Conservation (phyloP, 2,888 invertebrate genomes). For the Drosophila anomelani region DNA sequence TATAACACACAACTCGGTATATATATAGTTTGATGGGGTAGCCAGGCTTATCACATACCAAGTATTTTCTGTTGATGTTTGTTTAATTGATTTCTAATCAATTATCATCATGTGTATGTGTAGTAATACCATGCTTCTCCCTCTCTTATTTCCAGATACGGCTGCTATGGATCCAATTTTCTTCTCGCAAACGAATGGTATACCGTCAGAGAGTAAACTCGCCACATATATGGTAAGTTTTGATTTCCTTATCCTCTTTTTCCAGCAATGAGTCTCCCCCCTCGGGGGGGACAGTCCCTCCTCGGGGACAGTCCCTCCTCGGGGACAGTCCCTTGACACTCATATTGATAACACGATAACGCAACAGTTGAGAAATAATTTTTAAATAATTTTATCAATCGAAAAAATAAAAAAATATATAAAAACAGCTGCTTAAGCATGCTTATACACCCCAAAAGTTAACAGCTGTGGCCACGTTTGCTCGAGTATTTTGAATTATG, state of each 20-base stretch:
- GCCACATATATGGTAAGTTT: conserved; percentile 92
- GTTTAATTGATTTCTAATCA: conserved; percentile 78
- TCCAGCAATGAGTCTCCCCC: conserved; percentile 3
- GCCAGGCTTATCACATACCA: conserved; percentile 14
- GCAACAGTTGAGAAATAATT: conserved; percentile 36
- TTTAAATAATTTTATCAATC: not conserved
- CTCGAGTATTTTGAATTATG: conserved; percentile 61
- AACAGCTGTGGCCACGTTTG: conserved; percentile 30
- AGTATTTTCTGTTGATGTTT: conserved; percentile 60
- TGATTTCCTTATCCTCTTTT: not conserved
- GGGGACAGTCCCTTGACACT: not conserved
- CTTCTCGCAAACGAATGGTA: conserved; percentile 89
- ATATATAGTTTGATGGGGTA: not conserved
- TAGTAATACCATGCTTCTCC: conserved; percentile 15
- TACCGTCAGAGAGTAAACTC: conserved; percentile 93
- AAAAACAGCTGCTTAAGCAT: conserved; percentile 32
- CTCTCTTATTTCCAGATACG: conserved; percentile 79
- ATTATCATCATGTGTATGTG: conserved; percentile 35
- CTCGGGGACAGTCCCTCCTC: not conserved
- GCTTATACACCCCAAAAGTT: conserved; percentile 17
- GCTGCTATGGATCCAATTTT: conserved; percentile 91
- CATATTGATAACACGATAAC: conserved; percentile 5
- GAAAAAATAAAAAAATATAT: not conserved
- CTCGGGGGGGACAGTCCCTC: no score
- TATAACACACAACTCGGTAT: not conserved